Base-by-base conservation (phyloP, 2,113 vertebrate species). In the Mirounga angustirostris region DNA sequence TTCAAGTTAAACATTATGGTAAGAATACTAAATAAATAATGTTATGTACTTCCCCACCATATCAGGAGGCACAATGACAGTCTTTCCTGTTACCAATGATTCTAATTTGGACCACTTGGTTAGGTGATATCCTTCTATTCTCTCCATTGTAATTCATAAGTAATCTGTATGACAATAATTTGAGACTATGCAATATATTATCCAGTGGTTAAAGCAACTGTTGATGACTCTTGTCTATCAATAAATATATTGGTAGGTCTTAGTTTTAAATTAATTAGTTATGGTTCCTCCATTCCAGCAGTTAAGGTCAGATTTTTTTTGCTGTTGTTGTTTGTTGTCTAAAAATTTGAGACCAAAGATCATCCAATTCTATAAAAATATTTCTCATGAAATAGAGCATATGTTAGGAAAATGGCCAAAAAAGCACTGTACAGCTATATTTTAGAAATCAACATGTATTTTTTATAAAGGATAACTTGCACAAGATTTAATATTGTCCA, bases 391-490 rank as follows among this genome's bases (percentile, higher is more conserved):
- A 93, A 97, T 83, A 94, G 67, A 97, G 83, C 97, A 97, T 81
- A 89, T 96, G 92, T 97, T 97, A 95, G 97, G 97, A 95, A 92
- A 97, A 78, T 26, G 13, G 92, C 95, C 97, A 97, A 96, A 93
- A 92, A 96, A 78, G 40, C 69, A 93, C 58, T 85, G 30, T 95
- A 30, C 30, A 56, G 95, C 85, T 91, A 82, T 91, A 96, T 94
- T 95, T 98, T 69, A 96, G 63, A 97, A 50, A 82, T 79, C 84
- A 97, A 24, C 11, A 0, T 63, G 82, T 76, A 89, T 95, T 73
- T 78, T 97, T 82, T 96, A 79, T 86, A 98, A 98, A 87, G 79
- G n/a, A 58, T 54, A 90, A 73, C 33, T 59, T 69, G 12, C 21
- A 84, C 63, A 80, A 97, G 91, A 97, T 19, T 26, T 95, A 97